Base-by-base conservation (phyloP, 2,113 vertebrate species). In the Neolamprologus tretocephalus region DNA sequence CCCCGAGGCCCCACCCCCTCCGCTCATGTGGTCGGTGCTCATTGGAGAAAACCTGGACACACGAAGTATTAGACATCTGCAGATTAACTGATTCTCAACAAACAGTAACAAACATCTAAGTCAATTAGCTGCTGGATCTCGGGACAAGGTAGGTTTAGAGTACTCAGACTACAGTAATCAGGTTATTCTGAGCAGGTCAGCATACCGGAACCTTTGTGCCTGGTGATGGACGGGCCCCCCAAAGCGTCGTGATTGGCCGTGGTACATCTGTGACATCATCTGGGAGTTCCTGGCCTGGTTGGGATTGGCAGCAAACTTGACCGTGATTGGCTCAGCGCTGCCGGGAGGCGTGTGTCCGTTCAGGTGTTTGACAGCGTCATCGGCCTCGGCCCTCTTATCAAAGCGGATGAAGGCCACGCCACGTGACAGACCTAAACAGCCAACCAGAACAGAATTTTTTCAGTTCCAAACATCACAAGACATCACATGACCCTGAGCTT, bases 361-460 rank as follows among this genome's bases (percentile, higher is more conserved):
- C 92, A 99, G 97, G 94, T 97, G 97, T 94, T 98, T 98, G 92
- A 99, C 98, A 82, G 99, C 98, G 35, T 99, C 98, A 93, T 99
- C 98, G 2, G 98, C 98, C 96, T 99, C 98, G 3, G 97, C 96
- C 81, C 98, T 95, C 92, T 98, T 99, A 95, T 99, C 98, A 90
- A 99, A 99, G 26, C 98, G 97, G 96, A 99, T 99, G 95, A 99
- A 99, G 71, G 98, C 98, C 89, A 99, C 99, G 31, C 98, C 98
- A 91, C 99, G 95, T 80, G 99, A 99, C 90, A 99, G 96, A 95
- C 98, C 98, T 99, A 19, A 5, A 45, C 2, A 26, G 7, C 13
- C 28, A 81, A 84, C 9, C 3, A 79, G 8, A 86, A 11, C 4
- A 51, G 16, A 21, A 26, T 19, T 23, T 8, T 33, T 3, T 71